Conservation (phyloP, 2,113 vertebrate genomes). For the Hassar affinis region DNA sequence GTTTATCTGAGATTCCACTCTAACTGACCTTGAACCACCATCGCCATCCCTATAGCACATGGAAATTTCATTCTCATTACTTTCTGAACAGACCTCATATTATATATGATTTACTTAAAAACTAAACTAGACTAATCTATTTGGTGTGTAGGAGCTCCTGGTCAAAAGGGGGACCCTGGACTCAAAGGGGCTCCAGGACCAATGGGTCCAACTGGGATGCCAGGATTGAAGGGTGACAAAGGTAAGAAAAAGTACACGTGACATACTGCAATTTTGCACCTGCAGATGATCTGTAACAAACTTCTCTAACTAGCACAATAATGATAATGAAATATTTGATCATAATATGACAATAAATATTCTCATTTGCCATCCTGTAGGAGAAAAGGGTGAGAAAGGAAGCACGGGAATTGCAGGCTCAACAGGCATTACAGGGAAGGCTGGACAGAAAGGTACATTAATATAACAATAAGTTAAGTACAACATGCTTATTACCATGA, state of each 20-base stretch:
- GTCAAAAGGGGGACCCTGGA: slow-evolving; percentile 80
- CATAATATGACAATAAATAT: background rate
- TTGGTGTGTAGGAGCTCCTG: slow-evolving; percentile 74
- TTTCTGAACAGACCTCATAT: too few species aligned
- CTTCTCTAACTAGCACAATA: background rate
- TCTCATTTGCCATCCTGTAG: slow-evolving; percentile 59
- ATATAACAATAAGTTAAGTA: background rate
- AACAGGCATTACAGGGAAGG: slow-evolving; percentile 85
- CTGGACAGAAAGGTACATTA: slow-evolving; percentile 82
- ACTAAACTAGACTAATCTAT: background rate
- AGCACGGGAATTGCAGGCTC: slow-evolving; percentile 75
- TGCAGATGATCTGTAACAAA: slow-evolving; percentile 1
- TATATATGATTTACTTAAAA: background rate
- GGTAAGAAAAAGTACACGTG: slow-evolving; percentile 65
- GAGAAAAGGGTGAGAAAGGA: slow-evolving; percentile 87
- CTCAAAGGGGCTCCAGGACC: slow-evolving; percentile 69
- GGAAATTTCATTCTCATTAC: too few species aligned
- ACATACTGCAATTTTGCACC: background rate
- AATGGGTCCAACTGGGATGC: slow-evolving; percentile 72
- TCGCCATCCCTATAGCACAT: too few species aligned
- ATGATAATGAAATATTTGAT: background rate
- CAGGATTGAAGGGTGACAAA: slow-evolving; percentile 82
- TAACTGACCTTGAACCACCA: too few species aligned
- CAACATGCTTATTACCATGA: background rate
- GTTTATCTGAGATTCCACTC: too few species aligned